Evolutionary conservation across 2,888 invertebrate species (phyloP), one percentile per base, ranked within the genome.

Genomic region (Acrobasis repandana): DNA sequence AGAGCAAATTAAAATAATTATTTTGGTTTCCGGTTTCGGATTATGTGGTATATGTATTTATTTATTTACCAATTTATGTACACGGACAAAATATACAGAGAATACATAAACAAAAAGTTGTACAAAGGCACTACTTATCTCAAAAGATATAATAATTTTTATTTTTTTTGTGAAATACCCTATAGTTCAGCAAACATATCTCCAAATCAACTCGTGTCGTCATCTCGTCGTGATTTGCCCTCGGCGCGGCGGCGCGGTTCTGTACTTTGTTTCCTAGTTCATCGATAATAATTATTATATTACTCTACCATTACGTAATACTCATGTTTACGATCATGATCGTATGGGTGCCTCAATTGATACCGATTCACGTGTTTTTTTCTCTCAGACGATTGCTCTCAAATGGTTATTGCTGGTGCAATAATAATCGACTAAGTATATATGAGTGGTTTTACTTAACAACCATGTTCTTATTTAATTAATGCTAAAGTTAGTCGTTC

Each of bases 221-320:
- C 69, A 72, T 64, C 66, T 72, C 71, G 67, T 70, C 68, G 69
- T 69, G 72, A 69, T 66, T 75, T 66, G 70, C 72, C 68, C 70
- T 70, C 70, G 59, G 56, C 59, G 59, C 58, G 67, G 69, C 70
- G 59, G 56, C 59, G 59, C 58, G 67, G 69, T 61, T 67, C 65
- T 61, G 69, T 70, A 48, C 48, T 48, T 58, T 72, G 69, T 70
- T 78, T 80, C 77, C 76, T 74, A 69, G 65, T 72, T 68, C 63
- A 66, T 62, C 63, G 72, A 72, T 74, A 75, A 75, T 75, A n/a
- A n/a, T n/a, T n/a, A n/a, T n/a, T n/a, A n/a, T 68, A 72, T 73
- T 71, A 71, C 70, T 67, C 64, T 68, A 72, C 64, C 68, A 63
- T 74, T 70, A 69, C 73, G 71, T 65, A 75, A 73, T 63, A 63